A percentile compares a stretch with the other conserved stretches of the same genome.
Conservation (phyloP, 1,140 invertebrate species). For the Drosophila kepulauana region DNA sequence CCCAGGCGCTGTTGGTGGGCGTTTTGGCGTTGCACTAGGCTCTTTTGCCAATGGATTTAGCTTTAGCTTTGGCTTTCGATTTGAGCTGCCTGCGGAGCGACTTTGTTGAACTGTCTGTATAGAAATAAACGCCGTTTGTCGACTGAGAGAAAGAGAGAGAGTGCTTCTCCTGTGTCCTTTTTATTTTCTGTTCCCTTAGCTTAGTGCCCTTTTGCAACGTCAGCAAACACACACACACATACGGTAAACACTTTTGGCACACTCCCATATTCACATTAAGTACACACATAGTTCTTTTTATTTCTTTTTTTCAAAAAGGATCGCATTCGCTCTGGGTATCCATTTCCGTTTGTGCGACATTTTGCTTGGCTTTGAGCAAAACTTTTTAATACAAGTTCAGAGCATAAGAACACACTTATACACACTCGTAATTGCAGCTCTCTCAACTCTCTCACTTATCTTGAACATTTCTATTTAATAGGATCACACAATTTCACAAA, state of each 20-base stretch:
- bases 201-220: constrained; percentile 46
- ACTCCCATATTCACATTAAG: background rate
- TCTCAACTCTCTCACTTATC: constrained; percentile 16
- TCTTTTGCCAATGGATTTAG: constrained; percentile 11
- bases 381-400: constrained; percentile 44
- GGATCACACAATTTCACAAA: constrained; percentile 15
- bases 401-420: background rate
- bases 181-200: constrained; percentile 8
- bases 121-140: constrained; percentile 54
- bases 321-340: constrained; percentile 40
- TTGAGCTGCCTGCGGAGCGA: constrained; percentile 28
- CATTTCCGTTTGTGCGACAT: constrained; percentile 52
- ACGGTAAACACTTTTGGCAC: background rate
- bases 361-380: constrained; percentile 52
- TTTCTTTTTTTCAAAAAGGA: background rate
- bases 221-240: constrained; percentile 32
- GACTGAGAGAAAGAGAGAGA: constrained; percentile 4
- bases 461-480: constrained; percentile 26
- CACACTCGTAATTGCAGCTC: constrained; percentile 57
- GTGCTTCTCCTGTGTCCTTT: background rate
- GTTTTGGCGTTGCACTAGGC: constrained; percentile 13
- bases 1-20: constrained; percentile 31
- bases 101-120: constrained; percentile 46
- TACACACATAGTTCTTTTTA: background rate
- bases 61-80: constrained; percentile 30